phyloP scores from a whole-genome alignment of 2,797 vertebrate species.

The Pseudochirops corinnae region DNA sequence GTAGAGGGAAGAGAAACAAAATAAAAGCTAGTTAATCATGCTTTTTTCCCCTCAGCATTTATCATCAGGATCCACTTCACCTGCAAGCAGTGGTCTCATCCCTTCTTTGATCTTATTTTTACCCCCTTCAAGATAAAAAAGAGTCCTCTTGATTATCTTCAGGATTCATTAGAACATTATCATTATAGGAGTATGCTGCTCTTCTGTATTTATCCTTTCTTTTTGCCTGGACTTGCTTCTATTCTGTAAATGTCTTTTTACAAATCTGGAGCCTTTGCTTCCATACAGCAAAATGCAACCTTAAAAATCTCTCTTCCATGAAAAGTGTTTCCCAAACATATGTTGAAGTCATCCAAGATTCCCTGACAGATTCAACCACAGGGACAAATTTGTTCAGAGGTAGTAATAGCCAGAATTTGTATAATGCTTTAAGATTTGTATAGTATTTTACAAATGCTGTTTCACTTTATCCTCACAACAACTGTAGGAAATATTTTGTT shows the following conservation, averaged over 20 bases:
- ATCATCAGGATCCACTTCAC: not conserved
- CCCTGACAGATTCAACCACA: not conserved
- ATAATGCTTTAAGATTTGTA: not conserved
- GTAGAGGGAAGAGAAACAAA: not conserved
- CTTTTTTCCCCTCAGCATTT: not conserved
- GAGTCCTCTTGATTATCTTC: not conserved
- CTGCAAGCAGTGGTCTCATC: not conserved
- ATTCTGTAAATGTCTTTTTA: not conserved
- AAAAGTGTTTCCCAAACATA: not conserved
- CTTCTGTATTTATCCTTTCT: not conserved
- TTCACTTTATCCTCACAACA: not conserved
- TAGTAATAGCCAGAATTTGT: not conserved
- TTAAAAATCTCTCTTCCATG: not conserved
- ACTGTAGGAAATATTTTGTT: not conserved
- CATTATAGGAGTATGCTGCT: not conserved
- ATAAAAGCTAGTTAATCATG: not conserved
- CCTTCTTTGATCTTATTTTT: not conserved
- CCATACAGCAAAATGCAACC: not conserved
- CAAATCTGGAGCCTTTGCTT: not conserved
- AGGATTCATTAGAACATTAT: not conserved
- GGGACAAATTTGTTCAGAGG: not conserved
- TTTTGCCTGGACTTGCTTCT: not conserved
- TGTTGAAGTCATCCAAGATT: not conserved
- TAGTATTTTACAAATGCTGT: not conserved
- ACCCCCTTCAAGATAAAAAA: not conserved